Conservation (phyloP, 2,797 vertebrate species). For the Cheirogaleus major region DNA sequence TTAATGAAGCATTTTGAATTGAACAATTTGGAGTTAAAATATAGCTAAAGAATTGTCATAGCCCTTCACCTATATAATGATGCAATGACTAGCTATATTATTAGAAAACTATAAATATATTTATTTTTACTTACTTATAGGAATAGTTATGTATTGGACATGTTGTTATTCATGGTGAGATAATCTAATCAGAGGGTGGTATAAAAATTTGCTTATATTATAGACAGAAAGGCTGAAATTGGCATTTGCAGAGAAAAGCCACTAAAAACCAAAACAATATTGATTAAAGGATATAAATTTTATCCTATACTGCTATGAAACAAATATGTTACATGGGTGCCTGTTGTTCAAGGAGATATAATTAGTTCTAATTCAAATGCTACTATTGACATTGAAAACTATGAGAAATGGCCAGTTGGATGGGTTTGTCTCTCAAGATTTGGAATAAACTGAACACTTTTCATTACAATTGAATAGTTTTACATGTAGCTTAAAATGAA, state of each 20-base stretch:
- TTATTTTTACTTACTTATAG: not conserved
- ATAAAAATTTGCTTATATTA: not conserved
- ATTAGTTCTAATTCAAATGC: not conserved
- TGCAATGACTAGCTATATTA: not conserved
- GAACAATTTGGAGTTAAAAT: not conserved
- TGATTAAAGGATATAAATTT: not conserved
- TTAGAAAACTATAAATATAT: not conserved
- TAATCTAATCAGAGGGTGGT: not conserved
- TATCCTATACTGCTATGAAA: not conserved
- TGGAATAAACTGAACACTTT: not conserved
- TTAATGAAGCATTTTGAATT: not conserved
- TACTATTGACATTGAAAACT: not conserved
- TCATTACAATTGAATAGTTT: not conserved
- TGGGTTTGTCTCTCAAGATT: not conserved
- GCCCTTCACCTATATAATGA: not conserved
- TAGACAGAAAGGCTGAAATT: not conserved
- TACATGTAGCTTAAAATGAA: not conserved
- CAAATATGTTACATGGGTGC: not conserved
- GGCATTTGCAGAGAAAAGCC: not conserved
- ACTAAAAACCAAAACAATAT: not conserved
- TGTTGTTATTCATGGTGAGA: not conserved
- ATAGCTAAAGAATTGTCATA: not conserved
- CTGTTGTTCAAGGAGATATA: not conserved
- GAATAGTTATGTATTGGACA: not conserved
- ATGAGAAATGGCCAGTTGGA: not conserved